phyloP scores from a whole-genome alignment of 2,797 vertebrate species.

The Macrochelys suwanniensis region DNA sequence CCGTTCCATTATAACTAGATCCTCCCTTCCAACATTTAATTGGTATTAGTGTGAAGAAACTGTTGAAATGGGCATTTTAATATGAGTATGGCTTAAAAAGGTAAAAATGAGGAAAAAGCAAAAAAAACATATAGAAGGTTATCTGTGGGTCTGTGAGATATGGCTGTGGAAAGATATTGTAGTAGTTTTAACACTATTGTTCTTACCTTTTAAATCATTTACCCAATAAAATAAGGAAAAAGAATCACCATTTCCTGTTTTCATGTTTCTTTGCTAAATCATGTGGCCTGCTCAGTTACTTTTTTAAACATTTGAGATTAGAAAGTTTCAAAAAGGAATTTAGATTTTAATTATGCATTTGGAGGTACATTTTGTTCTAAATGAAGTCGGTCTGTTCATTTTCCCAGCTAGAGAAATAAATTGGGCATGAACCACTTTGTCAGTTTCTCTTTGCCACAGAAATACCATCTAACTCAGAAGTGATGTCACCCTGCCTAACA shows the following conservation, averaged over 20 bases:
- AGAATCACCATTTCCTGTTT: constrained; percentile 75
- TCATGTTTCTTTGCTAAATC: constrained; percentile 64
- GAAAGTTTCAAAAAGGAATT: neutral
- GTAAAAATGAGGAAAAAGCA: constrained; percentile 83
- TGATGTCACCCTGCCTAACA: too few relatives aligned
- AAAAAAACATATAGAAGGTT: constrained; percentile 85
- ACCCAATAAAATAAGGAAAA: constrained; percentile 99
- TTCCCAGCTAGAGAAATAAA: neutral
- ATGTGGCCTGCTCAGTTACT: neutral
- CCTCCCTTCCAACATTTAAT: constrained; percentile 92
- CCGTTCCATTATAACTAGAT: constrained; percentile 91
- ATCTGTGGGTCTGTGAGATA: constrained; percentile 96
- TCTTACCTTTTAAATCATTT: constrained; percentile 99
- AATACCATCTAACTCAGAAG: neutral
- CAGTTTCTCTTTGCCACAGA: neutral
- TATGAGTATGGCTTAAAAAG: constrained; percentile 87
- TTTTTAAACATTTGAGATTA: neutral
- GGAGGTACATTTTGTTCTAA: neutral
- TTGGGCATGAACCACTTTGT: neutral
- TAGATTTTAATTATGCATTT: neutral
- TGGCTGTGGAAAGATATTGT: constrained; percentile 98
- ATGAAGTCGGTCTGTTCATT: neutral
- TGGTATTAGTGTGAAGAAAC: constrained; percentile 97
- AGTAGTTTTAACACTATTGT: constrained; percentile 99
- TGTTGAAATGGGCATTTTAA: constrained; percentile 96